phyloP scores from a whole-genome alignment of 2,797 vertebrate genomes.

The Leucoraja ocellata region DNA sequence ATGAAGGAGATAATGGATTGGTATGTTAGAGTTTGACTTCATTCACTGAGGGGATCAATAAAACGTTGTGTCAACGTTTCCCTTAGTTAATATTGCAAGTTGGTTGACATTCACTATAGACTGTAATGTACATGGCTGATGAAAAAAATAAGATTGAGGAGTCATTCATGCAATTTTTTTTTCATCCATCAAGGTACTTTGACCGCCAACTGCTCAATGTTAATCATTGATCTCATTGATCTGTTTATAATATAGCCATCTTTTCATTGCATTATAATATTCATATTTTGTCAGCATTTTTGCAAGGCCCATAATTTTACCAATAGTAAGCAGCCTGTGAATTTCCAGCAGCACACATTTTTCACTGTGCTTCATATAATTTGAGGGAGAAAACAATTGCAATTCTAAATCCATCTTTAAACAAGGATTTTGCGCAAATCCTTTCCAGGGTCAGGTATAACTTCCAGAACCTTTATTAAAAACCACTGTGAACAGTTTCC shows the following conservation, averaged over 20 bases:
- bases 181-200: neutral
- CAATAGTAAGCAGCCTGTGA: conserved; percentile 27
- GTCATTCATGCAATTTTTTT: neutral
- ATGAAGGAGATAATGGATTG: neutral
- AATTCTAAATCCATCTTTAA: conserved; percentile 41
- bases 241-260: conserved; percentile 27
- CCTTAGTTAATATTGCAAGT: neutral
- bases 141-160: neutral
- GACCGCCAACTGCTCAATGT: conserved; percentile 9
- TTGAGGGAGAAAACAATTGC: conserved; percentile 37
- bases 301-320: conserved; percentile 39
- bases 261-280: conserved; percentile 42
- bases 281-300: conserved; percentile 41
- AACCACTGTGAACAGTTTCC: neutral
- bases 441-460: neutral
- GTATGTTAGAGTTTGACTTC: neutral
- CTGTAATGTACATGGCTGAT: neutral
- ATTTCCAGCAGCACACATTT: conserved; percentile 31
- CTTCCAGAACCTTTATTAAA: neutral
- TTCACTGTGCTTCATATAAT: conserved; percentile 38
- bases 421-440: conserved; percentile 40
- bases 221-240: conserved; percentile 17
- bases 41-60: neutral
- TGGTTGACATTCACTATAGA: neutral
- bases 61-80: neutral